Evolutionary conservation across 2,113 vertebrate species (phyloP).

Genomic region (Numenius arquata): DNA sequence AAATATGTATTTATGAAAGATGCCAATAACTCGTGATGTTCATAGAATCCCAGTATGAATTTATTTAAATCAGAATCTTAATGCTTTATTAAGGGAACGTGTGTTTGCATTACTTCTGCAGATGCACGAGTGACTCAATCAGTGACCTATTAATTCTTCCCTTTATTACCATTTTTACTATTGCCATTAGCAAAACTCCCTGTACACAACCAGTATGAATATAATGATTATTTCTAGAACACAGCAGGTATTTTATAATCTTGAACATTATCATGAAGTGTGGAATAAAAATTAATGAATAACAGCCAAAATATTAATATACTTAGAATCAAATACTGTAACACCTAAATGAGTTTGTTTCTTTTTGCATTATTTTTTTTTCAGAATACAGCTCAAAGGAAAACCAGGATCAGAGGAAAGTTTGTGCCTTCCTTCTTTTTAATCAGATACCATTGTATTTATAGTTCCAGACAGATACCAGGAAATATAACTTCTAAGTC

Average conservation of each 20-base stretch:
- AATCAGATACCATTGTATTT: neutral
- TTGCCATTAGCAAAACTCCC: neutral
- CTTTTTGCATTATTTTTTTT: neutral
- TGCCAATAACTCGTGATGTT: neutral
- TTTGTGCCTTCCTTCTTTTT: neutral
- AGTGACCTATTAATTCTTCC: neutral
- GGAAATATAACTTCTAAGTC: neutral
- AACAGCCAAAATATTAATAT: neutral
- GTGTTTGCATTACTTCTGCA: neutral
- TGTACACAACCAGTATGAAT: neutral
- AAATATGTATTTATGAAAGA: neutral
- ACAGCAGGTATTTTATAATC: neutral
- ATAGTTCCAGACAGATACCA: neutral
- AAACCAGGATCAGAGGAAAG: neutral
- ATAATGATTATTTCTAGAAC: neutral
- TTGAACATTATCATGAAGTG: neutral
- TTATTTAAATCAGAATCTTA: neutral
- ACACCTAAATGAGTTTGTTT: neutral
- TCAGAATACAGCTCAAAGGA: neutral
- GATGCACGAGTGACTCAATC: neutral
- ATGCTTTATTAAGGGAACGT: neutral
- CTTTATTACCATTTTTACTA: neutral
- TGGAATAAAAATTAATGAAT: neutral
- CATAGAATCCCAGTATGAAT: neutral
- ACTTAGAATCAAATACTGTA: neutral